Conservation (phyloP, 2,888 invertebrate genomes). For the Hermaeophaga mercurialis region DNA sequence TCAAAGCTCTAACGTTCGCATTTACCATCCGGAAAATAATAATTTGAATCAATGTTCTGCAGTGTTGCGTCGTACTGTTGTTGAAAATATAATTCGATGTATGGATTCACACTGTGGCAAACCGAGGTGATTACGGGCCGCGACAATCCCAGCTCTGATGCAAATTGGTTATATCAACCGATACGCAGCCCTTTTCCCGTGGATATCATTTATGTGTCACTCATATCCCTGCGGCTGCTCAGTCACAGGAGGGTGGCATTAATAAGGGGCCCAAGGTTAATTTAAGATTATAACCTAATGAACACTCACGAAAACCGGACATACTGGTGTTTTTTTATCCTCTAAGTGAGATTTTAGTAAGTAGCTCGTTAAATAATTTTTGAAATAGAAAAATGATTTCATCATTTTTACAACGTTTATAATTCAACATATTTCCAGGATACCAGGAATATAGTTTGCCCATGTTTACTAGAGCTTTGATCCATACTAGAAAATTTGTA, state of each 20-base stretch:
- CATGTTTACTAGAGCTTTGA: no score
- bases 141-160: conserved; percentile 38
- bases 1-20: conserved; percentile 8
- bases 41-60: conserved; percentile 32
- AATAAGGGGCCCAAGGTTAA: not conserved
- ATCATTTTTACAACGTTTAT: no score
- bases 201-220: conserved; percentile 44
- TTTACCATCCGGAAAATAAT: conserved; percentile 27
- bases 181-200: conserved; percentile 38
- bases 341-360: no score
- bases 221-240: conserved; percentile 43
- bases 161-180: conserved; percentile 45
- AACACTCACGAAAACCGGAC: not conserved
- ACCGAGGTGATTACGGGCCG: conserved; percentile 36
- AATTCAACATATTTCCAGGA: no score
- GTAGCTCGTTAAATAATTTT: no score
- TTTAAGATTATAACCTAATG: not conserved
- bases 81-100: conserved; percentile 38
- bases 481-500: no score
- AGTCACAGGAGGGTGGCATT: conserved; percentile 15
- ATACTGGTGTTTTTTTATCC: no score
- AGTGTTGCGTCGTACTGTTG: conserved; percentile 31
- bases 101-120: conserved; percentile 36
- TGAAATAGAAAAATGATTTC: no score
- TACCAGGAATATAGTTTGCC: no score